Evolutionary conservation across 1,140 invertebrate genomes (phyloP), one percentile per base, ranked within the genome.

Genomic region (Latrodectus geometricus): DNA sequence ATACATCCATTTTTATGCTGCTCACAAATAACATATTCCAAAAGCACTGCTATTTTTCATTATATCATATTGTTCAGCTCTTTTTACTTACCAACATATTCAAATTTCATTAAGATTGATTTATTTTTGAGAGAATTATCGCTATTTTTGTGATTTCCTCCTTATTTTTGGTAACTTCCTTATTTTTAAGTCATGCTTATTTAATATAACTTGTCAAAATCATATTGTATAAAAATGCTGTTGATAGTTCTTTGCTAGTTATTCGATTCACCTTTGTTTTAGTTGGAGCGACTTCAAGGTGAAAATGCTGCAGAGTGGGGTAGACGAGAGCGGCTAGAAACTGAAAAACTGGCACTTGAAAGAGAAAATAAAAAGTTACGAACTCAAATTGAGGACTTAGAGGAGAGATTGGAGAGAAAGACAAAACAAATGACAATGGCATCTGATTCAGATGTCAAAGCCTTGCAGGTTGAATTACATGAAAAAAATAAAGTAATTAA

Each of bases 281-380:
- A 96, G 94, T 90, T 97, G 88, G 96, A 97, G 90, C 92, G 94
- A 88, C 91, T 98, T 9, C 97, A 98, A 92, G 94, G 94, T 1
- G 97, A 98, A 92, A 98, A 98, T 92, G 97, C 96, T 2, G 93
- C 95, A 8, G 97, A 98, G 90, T 98, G 97, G 97, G 96, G 95
- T 12, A 96, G 96, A 90, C 92, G 96, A 11, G 97, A 98, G 91
- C 93, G 96, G 15, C 90, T 98, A 49, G 97, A 98, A 91, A 96
- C 96, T 0, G 97, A 98, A 89, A 97, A 97, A 90, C 92, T 96
- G 88, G 94, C 94, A 0, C 91, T 98, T 76, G 95, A 98, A 89
- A 92, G 97, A 68, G 96, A 98, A 89, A 98, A 97, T 90, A 98
- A 97, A 90, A 96, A 97, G 90, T 90, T 98, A 61, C 93, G 95